Evolutionary conservation across 2,888 invertebrate genomes (phyloP).

Genomic region (Aphodius sticticus): DNA sequence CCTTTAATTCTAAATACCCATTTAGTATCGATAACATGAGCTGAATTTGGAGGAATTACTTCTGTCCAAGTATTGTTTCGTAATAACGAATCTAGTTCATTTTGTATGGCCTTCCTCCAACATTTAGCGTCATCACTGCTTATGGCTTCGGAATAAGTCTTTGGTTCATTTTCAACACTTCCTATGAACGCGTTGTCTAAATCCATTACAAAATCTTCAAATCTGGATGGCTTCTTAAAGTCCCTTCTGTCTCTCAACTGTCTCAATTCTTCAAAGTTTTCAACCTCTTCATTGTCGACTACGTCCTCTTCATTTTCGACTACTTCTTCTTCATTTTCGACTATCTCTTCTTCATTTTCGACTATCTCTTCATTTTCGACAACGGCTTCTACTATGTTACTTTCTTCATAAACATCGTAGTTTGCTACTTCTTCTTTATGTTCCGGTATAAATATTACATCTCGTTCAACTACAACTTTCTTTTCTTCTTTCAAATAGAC

Average conservation of each 20-base stretch:
- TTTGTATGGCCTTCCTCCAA: constrained; percentile 50
- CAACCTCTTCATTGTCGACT: too few species aligned
- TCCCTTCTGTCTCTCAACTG: not conserved
- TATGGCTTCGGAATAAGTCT: constrained; percentile 22
- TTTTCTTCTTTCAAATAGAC: constrained; percentile 39
- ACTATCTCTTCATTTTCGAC: not conserved
- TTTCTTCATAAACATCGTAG: not conserved
- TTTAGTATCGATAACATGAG: constrained; percentile 27
- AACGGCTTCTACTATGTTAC: not conserved
- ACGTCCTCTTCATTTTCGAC: not conserved
- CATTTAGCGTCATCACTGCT: constrained; percentile 50
- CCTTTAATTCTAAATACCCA: constrained; percentile 32
- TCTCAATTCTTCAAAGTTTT: too few species aligned
- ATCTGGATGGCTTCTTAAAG: not conserved
- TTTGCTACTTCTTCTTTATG: not conserved
- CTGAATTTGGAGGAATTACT: constrained; percentile 14
- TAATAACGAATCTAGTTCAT: constrained; percentile 34
- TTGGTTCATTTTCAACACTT: constrained; percentile 14
- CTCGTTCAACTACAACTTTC: constrained; percentile 37
- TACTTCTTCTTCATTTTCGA: too few species aligned
- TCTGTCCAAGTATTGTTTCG: constrained; percentile 34
- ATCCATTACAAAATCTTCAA: not conserved
- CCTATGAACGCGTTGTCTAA: not conserved
- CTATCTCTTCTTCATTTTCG: not conserved
- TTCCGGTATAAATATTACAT: constrained; percentile 38